phyloP scores from a whole-genome alignment of 2,113 vertebrate species.

The Coreoperca whiteheadi region DNA sequence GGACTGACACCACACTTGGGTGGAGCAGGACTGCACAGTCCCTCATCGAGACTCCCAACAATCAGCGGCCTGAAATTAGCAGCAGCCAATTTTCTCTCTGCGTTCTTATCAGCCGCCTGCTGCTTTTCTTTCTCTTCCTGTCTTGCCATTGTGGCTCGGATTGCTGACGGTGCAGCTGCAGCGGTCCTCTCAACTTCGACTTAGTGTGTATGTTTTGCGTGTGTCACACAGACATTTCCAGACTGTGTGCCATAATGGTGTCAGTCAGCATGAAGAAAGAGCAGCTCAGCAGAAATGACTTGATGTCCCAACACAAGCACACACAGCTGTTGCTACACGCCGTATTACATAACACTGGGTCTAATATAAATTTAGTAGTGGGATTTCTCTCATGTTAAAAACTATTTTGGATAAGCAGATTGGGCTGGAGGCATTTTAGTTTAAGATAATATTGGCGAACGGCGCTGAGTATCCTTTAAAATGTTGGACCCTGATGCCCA shows the following conservation, averaged over 20 bases:
- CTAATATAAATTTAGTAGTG: not conserved
- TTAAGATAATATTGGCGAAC: not conserved
- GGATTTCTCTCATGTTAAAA: not conserved
- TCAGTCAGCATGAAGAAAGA: constrained; percentile 50
- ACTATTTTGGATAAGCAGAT: not conserved
- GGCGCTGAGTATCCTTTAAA: not conserved
- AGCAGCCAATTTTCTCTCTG: not conserved
- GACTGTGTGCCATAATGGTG: constrained; percentile 2
- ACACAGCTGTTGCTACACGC: not conserved
- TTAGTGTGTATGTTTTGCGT: not conserved
- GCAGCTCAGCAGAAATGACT: constrained; percentile 50
- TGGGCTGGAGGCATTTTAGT: not conserved
- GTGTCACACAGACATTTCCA: constrained; percentile 41
- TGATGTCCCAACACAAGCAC: not conserved
- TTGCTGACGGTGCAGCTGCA: constrained; percentile 52
- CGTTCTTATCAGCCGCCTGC: constrained; percentile 29
- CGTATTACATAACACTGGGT: not conserved
- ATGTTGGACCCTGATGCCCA: not conserved
- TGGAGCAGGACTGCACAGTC: not conserved
- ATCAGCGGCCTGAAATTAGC: constrained; percentile 29
- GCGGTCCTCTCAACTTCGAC: constrained; percentile 2
- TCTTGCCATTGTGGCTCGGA: constrained; percentile 17
- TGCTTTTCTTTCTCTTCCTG: constrained; percentile 45
- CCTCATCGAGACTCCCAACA: not conserved
- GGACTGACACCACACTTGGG: not conserved